These are phyloP conservation scores for Mercenaria mercenaria DNA, from an alignment of 1,140 invertebrate species.

Conservation along the genomic window DNA sequence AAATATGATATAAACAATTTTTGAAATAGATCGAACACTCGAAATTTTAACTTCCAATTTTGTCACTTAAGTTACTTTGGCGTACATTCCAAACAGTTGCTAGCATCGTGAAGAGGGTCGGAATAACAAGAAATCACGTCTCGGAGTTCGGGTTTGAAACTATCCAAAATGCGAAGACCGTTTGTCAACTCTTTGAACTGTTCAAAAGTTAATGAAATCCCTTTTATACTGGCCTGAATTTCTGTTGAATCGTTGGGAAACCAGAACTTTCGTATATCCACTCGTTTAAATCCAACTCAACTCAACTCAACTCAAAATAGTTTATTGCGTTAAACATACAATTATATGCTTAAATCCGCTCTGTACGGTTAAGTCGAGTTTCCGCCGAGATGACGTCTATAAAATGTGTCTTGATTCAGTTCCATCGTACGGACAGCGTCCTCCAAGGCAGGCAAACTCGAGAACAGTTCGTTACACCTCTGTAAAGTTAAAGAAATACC, in stretches of 20 bases:
- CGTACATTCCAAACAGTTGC: slow-evolving; percentile 10
- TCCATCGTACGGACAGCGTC: slow-evolving; percentile 7
- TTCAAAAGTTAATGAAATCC: background rate
- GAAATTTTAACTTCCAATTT: background rate
- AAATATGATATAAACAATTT: too few species aligned
- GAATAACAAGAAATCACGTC: too few species aligned
- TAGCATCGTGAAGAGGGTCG: background rate
- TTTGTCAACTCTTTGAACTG: slow-evolving; percentile 15
- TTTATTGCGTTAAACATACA: too few species aligned
- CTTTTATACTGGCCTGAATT: slow-evolving; percentile 3
- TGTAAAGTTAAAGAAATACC: background rate
- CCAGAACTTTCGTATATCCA: slow-evolving; percentile 10
- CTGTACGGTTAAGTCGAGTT: background rate
- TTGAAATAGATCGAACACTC: background rate
- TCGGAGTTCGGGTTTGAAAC: background rate
- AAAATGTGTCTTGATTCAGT: slow-evolving; percentile 5
- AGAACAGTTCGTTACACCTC: too few species aligned
- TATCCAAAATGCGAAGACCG: background rate
- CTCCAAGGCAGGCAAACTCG: background rate
- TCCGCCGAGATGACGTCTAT: slow-evolving; percentile 19
- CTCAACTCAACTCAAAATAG: too few species aligned
- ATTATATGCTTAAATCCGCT: too few species aligned
- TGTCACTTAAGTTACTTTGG: background rate
- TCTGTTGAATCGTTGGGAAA: background rate
- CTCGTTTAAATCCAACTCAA: too few species aligned